Conservation (phyloP, 1,140 invertebrate genomes). For the Drosophila pachea region DNA sequence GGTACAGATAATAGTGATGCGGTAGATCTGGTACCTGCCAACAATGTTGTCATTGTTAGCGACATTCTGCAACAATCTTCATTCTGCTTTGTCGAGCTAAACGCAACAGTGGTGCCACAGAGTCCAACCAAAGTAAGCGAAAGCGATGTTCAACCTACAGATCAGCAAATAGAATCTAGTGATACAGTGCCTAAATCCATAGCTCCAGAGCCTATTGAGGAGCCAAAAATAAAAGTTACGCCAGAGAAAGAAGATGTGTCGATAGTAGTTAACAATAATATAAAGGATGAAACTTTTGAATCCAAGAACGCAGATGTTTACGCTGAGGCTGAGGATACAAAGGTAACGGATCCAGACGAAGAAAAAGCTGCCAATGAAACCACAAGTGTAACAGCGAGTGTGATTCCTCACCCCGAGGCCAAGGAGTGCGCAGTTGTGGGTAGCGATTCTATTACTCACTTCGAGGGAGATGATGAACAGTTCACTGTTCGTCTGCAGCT, state of each 20-base stretch:
- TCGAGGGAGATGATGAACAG: conserved; percentile 47
- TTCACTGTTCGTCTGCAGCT: conserved; percentile 47
- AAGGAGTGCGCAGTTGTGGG: neutral
- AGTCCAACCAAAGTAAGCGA: neutral
- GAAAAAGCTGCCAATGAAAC: neutral
- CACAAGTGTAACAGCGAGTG: neutral
- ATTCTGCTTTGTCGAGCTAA: conserved; percentile 58
- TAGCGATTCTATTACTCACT: conserved; percentile 44
- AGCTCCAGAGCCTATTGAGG: neutral
- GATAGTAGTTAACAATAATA: too few species aligned
- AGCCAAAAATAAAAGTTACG: neutral
- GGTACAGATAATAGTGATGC: conserved; percentile 18
- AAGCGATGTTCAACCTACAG: neutral
- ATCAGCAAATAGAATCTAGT: neutral
- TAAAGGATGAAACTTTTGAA: too few species aligned
- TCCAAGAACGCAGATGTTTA: too few species aligned
- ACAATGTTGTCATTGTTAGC: conserved; percentile 55
- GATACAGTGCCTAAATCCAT: neutral
- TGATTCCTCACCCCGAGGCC: neutral
- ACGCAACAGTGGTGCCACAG: conserved; percentile 6
- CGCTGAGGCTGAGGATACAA: neutral
- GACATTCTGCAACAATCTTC: conserved; percentile 66
- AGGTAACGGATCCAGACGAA: neutral
- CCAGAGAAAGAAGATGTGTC: neutral
- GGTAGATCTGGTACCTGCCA: conserved; percentile 1